A percentile compares a stretch with the other conserved stretches of the same genome.
Evolutionary conservation across 2,888 invertebrate genomes (phyloP).

Genomic region (Timema cristinae): DNA sequence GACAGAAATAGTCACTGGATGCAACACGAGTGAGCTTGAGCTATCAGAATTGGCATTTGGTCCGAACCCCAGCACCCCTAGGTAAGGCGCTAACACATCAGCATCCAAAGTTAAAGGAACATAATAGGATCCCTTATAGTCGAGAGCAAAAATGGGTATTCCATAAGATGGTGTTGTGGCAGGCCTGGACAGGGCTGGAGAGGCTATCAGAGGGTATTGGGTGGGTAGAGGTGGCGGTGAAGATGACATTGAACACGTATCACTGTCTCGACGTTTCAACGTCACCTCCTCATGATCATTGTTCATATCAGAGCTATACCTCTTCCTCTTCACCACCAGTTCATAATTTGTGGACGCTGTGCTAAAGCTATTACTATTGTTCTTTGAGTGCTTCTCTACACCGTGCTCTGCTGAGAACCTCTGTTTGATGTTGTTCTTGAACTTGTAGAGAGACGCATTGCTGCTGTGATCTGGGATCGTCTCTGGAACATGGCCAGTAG

Average conservation of each 20-base stretch:
- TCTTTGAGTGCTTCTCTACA: not conserved
- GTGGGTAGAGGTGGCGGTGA: slow-evolving; percentile 16
- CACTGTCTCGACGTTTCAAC: slow-evolving; percentile 27
- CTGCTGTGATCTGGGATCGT: slow-evolving; percentile 8
- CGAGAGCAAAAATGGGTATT: slow-evolving; percentile 86
- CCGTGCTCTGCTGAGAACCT: slow-evolving; percentile 57
- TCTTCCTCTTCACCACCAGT: slow-evolving; percentile 8
- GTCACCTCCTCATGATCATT: slow-evolving; percentile 5
- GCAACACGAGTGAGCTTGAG: slow-evolving; percentile 58
- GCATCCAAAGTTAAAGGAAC: slow-evolving; percentile 80
- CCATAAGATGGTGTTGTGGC: slow-evolving; percentile 38
- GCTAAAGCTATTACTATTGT: not conserved
- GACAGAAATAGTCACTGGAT: slow-evolving; percentile 88
- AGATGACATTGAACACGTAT: slow-evolving; percentile 26
- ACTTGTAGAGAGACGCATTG: slow-evolving; percentile 62
- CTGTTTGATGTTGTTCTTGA: slow-evolving; percentile 91
- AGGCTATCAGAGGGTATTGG: slow-evolving; percentile 11
- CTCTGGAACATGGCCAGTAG: slow-evolving; percentile 15
- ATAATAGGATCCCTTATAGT: slow-evolving; percentile 84
- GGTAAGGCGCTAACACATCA: slow-evolving; percentile 64
- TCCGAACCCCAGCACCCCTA: slow-evolving; percentile 51
- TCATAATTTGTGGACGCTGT: not conserved
- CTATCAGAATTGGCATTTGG: slow-evolving; percentile 43
- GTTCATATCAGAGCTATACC: slow-evolving; percentile 17
- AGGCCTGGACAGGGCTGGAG: slow-evolving; percentile 16